Evolutionary conservation across 2,888 invertebrate genomes (phyloP), one percentile per base, ranked within the genome.

Genomic region (Synergus japonicus): DNA sequence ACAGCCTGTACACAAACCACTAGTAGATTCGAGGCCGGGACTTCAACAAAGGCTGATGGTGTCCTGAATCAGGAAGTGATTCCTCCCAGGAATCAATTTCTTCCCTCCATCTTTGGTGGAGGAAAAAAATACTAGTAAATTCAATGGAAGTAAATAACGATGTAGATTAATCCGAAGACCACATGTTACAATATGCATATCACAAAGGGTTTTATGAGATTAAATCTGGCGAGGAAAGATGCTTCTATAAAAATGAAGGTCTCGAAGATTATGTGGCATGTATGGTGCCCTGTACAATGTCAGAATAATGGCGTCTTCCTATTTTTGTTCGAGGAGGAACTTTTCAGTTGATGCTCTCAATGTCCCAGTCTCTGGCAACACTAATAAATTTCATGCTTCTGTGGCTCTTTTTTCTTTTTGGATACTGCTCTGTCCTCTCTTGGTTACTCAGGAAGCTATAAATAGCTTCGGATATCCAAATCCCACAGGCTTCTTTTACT

Each of bases 11-110:
- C 13, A 15, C 49, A 5, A 15, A 54, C 15, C 67, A 67, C 44
- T 67, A 44, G 18, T 18, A 46, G 67, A 44, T 46, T 67, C 44
- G 67, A 67, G 67, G 67, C 46, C 67, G 67, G 5, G 41, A 41
- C 73, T 37, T 41, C n/a, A 49, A 73, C 73, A 73, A 73, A 73
- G 54, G 73, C 41, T 37, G 54, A 49, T n/a, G 41, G n/a, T 54
- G n/a, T 58, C 49, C 73, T 58, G n/a, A 73, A 73, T 54, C 73
- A 73, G 54, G 54, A 73, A 73, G 73, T 29, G 37, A 73, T 18
- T 54, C 29, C 41, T 18, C 12, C 10, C 15, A 63, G 63, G 43
- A 65, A 29, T 29, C 29, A 29, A 29, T 29, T 29, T 3, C 29
- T 29, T 29, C 3, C 29, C 29, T n/a, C 15, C 41, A 13, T 13